phyloP scores from a whole-genome alignment of 2,113 vertebrate species.

The Marcusenius ussheri region DNA sequence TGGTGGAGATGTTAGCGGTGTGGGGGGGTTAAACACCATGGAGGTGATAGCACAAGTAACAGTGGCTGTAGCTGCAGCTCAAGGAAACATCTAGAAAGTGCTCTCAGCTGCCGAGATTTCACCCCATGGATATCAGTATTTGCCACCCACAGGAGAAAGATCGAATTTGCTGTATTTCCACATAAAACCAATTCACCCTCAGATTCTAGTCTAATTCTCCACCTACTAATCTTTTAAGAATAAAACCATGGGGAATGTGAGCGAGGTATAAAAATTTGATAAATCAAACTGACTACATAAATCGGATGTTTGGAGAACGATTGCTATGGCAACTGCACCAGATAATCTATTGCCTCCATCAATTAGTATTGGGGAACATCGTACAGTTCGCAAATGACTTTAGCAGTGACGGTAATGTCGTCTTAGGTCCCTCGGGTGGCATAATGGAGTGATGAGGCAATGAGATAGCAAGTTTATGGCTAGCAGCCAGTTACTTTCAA shows the following conservation, averaged over 20 bases:
- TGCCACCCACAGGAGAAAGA: background rate
- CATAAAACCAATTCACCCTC: background rate
- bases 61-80: background rate
- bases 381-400: background rate
- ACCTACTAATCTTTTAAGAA: background rate
- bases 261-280: background rate
- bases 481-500: background rate
- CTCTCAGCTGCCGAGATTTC: background rate
- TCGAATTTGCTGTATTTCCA: background rate
- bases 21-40: background rate
- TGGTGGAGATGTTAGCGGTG: background rate
- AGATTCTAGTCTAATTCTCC: background rate
- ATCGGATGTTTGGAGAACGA: slow-evolving; percentile 24
- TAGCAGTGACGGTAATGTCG: background rate
- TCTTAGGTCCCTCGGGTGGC: background rate
- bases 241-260: background rate
- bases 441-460: background rate
- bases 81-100: background rate
- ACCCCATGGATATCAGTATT: background rate
- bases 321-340: slow-evolving; percentile 46
- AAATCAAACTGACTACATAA: background rate
- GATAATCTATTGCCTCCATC: slow-evolving; percentile 42
- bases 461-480: background rate
- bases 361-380: background rate
- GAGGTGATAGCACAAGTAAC: background rate